These are phyloP conservation scores for Grammomys dolichurus DNA, from an alignment of 2,113 vertebrate genomes.

Conservation along the genomic window DNA sequence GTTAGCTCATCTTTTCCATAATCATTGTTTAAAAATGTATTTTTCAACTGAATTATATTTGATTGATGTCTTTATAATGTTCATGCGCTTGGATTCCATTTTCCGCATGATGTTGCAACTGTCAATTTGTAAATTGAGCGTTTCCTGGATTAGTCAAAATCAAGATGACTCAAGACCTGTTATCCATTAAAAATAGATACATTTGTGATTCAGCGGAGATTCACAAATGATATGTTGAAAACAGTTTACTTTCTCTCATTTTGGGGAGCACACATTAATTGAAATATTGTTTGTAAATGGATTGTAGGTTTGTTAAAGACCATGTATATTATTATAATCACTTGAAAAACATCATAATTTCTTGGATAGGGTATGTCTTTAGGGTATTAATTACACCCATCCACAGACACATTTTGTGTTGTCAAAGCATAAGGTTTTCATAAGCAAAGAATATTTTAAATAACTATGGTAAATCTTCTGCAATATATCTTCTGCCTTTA, in stretches of 20 bases:
- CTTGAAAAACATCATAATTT: constrained; percentile 73
- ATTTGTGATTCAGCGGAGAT: not conserved
- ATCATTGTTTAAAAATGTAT: not conserved
- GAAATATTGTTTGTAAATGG: constrained; percentile 52
- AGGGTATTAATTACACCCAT: constrained; percentile 83
- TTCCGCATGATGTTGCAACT: not conserved
- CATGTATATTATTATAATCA: constrained; percentile 71
- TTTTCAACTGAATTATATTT: not conserved
- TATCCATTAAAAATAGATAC: not conserved
- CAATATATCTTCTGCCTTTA: constrained; percentile 64
- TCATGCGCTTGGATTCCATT: not conserved
- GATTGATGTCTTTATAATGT: not conserved
- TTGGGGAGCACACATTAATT: not conserved
- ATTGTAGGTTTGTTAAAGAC: constrained; percentile 60
- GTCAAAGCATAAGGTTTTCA: constrained; percentile 75
- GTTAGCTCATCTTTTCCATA: constrained; percentile 15
- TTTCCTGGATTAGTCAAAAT: constrained; percentile 43
- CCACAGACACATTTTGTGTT: constrained; percentile 69
- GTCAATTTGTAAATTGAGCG: not conserved
- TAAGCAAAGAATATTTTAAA: constrained; percentile 78
- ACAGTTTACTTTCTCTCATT: not conserved
- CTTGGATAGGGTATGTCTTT: constrained; percentile 77
- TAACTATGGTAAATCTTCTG: not conserved
- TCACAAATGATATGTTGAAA: constrained; percentile 31
- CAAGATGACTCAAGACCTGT: not conserved